Evolutionary conservation across 2,797 vertebrate species (phyloP), one percentile per base, ranked within the genome.

Genomic region (Florisuga fusca): DNA sequence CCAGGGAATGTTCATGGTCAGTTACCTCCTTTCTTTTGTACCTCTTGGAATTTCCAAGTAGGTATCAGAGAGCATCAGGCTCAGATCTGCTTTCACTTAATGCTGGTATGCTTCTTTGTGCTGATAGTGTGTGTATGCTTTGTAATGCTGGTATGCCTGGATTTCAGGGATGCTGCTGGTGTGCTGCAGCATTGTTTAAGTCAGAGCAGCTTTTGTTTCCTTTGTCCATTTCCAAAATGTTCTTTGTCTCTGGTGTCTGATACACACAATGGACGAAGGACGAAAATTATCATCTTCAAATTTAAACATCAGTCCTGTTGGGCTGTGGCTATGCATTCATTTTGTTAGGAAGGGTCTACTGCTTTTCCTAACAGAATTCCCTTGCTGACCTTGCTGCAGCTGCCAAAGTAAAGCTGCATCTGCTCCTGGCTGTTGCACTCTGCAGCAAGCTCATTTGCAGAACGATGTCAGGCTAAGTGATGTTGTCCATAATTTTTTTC

Each of bases 381-480:
- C 31, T 51, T 74, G 64, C 64, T 63, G 45, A 67, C 50, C 50
- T 75, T 64, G 46, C 58, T 71, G 48, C 58, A 22, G 11, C 62
- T 75, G 45, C 67, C 50, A 55, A 54, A 69, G 48, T 27, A 66
- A 57, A 77, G 22, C 48, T 87, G n/a, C 15, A 12, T 41, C 34
- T 78, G 27, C 50, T 75, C 31, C 58, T 22, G 33, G 34, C 20
- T 8, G 2, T 31, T 8, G 41, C 0, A 0, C 25, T 29, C 6
- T 31, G n/a, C 59, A 55, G 38, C 0, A 0, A 19, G 26, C 22
- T 58, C 3, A 4, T 31, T 10, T 13, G 12, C 43, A 41, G 31
- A 33, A 22, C 17, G 21, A 15, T 5, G 2, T 29, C 58, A 23
- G n/a, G 25, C 31, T 41, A 34, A 61, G 53, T 31, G 78, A 4